Evolutionary conservation across 2,113 vertebrate genomes (phyloP).

Genomic region (Octodon degus): DNA sequence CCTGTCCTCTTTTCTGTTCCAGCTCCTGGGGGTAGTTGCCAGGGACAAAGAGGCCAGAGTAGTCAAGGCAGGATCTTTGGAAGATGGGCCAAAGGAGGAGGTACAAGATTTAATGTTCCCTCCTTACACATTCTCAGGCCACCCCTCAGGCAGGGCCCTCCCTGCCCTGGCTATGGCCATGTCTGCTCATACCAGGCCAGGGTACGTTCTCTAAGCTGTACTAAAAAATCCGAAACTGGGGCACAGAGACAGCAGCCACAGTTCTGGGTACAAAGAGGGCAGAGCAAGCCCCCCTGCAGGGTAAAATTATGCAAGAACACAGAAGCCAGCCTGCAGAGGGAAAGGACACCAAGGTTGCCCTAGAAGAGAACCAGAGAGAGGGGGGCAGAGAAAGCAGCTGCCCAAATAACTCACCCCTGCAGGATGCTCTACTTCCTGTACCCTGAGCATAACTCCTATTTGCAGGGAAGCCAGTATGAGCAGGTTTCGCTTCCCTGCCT

Average conservation of each 20-base stretch:
- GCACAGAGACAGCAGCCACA: background rate
- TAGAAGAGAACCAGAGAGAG: background rate
- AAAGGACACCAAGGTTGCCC: background rate
- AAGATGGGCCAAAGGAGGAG: background rate
- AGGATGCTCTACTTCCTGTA: background rate
- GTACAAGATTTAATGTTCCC: background rate
- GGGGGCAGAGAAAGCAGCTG: background rate
- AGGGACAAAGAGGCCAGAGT: background rate
- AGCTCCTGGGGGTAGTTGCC: background rate
- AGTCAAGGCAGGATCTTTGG: background rate
- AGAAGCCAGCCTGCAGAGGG: background rate
- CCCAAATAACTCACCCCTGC: accelerated
- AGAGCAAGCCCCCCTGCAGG: background rate
- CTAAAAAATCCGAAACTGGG: background rate
- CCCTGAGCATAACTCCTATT: background rate
- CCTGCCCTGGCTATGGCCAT: background rate
- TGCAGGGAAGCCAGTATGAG: background rate
- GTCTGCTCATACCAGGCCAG: background rate
- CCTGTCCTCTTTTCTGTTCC: background rate
- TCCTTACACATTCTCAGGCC: background rate
- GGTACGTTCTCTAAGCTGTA: background rate
- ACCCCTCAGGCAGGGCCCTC: background rate
- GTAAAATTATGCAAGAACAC: background rate
- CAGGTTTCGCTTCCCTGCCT: background rate
- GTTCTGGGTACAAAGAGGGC: background rate